Conservation (phyloP, 1,140 invertebrate genomes). For the Dinoponera quadriceps region DNA sequence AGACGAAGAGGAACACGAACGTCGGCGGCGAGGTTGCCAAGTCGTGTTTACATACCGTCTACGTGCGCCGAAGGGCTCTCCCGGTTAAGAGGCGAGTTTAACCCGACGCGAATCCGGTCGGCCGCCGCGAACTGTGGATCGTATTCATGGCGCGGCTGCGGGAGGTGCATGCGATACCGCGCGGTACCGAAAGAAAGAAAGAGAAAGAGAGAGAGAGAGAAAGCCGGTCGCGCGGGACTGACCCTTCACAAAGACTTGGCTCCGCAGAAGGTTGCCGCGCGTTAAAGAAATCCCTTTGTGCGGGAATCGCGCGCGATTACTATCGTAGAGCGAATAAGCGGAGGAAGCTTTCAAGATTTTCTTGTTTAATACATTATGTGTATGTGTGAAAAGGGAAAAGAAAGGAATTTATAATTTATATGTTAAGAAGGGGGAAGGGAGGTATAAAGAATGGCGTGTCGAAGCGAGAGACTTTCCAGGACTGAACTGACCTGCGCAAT, state of each 20-base stretch:
- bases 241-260: constrained; percentile 40
- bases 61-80: constrained; percentile 38
- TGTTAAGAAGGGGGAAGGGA: no score
- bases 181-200: neutral
- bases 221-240: neutral
- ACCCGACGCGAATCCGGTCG: constrained; percentile 59
- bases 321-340: neutral
- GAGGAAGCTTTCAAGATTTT: neutral
- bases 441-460: no score
- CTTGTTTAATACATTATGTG: neutral
- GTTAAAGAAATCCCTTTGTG: neutral
- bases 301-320: neutral
- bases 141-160: constrained; percentile 43
- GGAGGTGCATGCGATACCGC: constrained; percentile 6
- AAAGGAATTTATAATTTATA: neutral
- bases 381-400: neutral
- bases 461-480: no score
- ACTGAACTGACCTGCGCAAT: no score
- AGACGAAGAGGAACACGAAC: constrained; percentile 29
- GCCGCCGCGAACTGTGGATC: constrained; percentile 29
- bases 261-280: constrained; percentile 19
- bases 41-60: constrained; percentile 60
- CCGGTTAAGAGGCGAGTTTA: constrained; percentile 51
- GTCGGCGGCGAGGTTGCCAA: constrained; percentile 54
- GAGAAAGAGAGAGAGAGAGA: no score